A percentile compares a stretch with the other conserved stretches of the same genome.
Evolutionary conservation across 2,888 invertebrate species (phyloP).

Genomic region (Macrosoma leucophasiata): DNA sequence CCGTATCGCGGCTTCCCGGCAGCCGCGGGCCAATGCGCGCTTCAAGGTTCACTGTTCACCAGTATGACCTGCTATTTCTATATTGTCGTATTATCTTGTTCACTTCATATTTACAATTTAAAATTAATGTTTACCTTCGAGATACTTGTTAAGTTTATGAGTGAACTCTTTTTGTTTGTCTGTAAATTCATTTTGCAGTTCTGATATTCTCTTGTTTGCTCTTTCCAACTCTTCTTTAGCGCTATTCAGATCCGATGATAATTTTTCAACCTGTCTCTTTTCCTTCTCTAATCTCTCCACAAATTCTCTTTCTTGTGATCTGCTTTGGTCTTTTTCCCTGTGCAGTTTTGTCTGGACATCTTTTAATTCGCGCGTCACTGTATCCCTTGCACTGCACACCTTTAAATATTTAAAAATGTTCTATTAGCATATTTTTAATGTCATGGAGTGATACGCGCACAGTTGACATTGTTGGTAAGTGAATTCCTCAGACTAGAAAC

Average conservation of each 20-base stretch:
- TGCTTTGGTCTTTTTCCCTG: constrained; percentile 53
- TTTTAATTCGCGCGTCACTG: constrained; percentile 73
- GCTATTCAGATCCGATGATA: constrained; percentile 60
- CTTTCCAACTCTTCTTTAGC: constrained; percentile 72
- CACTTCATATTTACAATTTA: too few relatives aligned
- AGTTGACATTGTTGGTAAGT: too few relatives aligned
- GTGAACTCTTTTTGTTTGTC: constrained; percentile 71
- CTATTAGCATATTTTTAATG: neutral
- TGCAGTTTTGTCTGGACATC: constrained; percentile 61
- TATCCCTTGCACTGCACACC: constrained; percentile 77
- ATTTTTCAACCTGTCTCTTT: constrained; percentile 67
- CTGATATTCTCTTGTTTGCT: constrained; percentile 73
- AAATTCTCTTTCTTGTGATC: constrained; percentile 58
- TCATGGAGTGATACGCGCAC: neutral
- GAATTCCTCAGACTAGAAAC: too few relatives aligned
- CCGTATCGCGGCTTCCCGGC: too few relatives aligned
- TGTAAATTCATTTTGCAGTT: constrained; percentile 69
- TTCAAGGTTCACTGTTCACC: too few relatives aligned
- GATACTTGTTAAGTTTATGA: constrained; percentile 56
- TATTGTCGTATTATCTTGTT: too few relatives aligned
- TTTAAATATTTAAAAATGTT: constrained; percentile 33
- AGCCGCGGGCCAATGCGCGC: too few relatives aligned
- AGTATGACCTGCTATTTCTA: too few relatives aligned
- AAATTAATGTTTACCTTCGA: constrained; percentile 52
- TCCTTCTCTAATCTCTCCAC: constrained; percentile 67